Evolutionary conservation across 2,113 vertebrate species (phyloP).

Genomic region (Leucoraja erinaceus): DNA sequence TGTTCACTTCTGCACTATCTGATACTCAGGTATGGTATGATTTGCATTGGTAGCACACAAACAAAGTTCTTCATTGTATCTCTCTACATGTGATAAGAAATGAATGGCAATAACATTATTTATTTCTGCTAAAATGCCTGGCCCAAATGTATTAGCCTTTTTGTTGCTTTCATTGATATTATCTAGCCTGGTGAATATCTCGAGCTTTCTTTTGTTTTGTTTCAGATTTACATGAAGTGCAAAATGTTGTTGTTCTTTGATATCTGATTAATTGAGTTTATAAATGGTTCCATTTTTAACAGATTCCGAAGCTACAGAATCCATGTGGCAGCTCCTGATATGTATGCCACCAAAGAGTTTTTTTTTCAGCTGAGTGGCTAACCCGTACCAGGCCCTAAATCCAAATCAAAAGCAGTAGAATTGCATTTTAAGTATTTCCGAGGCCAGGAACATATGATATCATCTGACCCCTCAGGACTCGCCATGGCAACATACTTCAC

Average conservation of each 20-base stretch:
- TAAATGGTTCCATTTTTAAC: neutral
- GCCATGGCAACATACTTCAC: neutral
- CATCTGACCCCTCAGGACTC: constrained; percentile 4
- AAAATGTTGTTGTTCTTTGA: neutral
- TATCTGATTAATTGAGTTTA: neutral
- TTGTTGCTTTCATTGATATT: neutral
- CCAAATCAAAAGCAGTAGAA: neutral
- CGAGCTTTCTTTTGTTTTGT: neutral
- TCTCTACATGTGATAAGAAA: no score
- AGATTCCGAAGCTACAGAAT: neutral
- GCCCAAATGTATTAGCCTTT: neutral
- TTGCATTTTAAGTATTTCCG: neutral
- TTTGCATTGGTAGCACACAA: no score
- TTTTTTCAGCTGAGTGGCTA: neutral
- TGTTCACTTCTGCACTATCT: no score
- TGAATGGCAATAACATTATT: no score
- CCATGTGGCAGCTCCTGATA: neutral
- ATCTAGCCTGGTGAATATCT: neutral
- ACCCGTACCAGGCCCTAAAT: neutral
- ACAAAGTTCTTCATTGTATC: no score
- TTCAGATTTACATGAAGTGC: neutral
- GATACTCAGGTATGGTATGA: no score
- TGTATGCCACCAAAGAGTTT: neutral
- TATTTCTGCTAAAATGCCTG: neutral
- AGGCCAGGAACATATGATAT: neutral